These are phyloP conservation scores for Trichonephila clavipes DNA, from an alignment of 1,140 invertebrate genomes.

Conservation along the genomic window DNA sequence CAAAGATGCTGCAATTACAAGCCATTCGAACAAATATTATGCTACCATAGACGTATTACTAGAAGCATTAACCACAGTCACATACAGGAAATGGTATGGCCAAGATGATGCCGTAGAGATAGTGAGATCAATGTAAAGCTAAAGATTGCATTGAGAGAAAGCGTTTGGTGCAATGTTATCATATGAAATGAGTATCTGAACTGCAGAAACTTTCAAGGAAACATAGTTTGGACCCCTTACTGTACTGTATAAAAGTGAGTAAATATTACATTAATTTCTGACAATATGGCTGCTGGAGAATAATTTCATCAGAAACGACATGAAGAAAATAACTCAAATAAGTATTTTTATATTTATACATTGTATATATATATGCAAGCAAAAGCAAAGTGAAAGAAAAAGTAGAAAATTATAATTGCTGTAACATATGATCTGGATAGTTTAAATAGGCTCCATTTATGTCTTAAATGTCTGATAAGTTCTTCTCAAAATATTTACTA, in stretches of 20 bases:
- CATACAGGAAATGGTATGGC: neutral
- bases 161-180: neutral
- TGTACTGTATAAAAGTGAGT: neutral
- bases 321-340: no score
- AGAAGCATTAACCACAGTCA: neutral
- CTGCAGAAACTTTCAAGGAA: neutral
- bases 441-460: no score
- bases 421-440: no score
- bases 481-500: no score
- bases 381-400: no score
- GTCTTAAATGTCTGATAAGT: no score
- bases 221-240: neutral
- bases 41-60: neutral
- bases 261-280: neutral
- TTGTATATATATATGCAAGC: no score
- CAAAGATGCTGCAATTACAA: neutral
- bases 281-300: neutral
- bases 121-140: neutral
- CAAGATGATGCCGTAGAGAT: neutral
- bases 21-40: neutral
- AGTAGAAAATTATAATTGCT: no score
- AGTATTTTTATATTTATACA: no score
- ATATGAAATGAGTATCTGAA: conserved; percentile 3
- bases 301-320: neutral
- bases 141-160: neutral